Evolutionary conservation across 2,113 vertebrate species (phyloP), one percentile per base, ranked within the genome.

Genomic region (Oxyura jamaicensis): DNA sequence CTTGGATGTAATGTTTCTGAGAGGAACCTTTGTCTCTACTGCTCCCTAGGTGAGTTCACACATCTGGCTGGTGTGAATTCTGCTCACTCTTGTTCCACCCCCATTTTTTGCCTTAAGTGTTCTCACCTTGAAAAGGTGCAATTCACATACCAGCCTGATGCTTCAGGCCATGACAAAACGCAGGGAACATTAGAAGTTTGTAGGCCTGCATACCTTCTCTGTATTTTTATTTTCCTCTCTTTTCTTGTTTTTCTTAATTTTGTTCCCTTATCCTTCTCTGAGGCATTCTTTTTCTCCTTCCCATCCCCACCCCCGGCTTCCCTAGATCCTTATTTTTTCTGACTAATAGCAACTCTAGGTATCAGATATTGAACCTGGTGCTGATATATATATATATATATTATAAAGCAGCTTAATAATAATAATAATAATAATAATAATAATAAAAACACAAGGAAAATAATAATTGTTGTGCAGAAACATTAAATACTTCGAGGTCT

Each of bases 121-220:
- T 95, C 91, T 94, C 95, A 94, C 88, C 68, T 94, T 93, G 93
- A 84, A 93, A 95, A 95, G 68, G 68, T 94, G 94, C 60, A 95
- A 83, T 93, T 93, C 94, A 81, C 56, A 23, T 94, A 77, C 58
- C 72, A 88, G 13, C 50, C 22, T 67, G 44, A 14, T 88, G 60
- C 52, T 92, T 81, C 48, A 65, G 84, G 60, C 39, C 62, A 18
- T 35, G 65, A 86, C 46, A 71, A 46, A 86, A 81, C 90, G 11
- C 14, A 79, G 35, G 11, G 26, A 92, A 88, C 35, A 73, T 41
- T 72, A 81, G 46, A 58, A 62, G 88, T 88, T 88, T 48, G 33
- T 83, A 52, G 19, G 9, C 11, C 60, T 81, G 39, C 29, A 33
- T 78, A 15, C 16, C 8, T 90, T 16, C 63, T 74, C 22, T 14